phyloP scores from a whole-genome alignment of 2,797 vertebrate genomes.

The Gallinago solitaria region DNA sequence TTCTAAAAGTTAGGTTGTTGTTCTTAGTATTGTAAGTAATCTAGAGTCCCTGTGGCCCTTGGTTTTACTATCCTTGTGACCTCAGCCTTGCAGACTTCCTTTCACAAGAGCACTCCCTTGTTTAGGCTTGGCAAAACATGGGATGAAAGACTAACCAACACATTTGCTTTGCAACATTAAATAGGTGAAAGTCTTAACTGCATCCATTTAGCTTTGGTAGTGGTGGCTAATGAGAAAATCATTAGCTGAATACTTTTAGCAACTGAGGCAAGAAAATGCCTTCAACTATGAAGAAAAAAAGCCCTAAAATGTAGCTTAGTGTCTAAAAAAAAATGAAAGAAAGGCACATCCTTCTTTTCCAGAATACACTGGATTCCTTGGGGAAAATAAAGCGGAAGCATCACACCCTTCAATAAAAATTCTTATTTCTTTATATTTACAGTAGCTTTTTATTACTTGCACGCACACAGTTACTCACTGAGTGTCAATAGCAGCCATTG shows the following conservation, averaged over 20 bases:
- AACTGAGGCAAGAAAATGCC: not conserved
- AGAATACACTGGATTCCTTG: not conserved
- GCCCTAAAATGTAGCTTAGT: fast-evolving
- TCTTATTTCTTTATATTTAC: not conserved
- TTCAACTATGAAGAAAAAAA: not conserved
- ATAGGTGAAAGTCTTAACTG: constrained; percentile 32
- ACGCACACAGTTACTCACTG: not conserved
- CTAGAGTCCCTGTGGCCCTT: not conserved
- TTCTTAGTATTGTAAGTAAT: not conserved
- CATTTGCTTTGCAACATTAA: constrained; percentile 37
- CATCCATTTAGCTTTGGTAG: not conserved
- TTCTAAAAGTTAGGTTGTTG: not conserved
- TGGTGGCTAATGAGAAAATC: constrained; percentile 27
- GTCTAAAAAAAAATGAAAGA: not conserved
- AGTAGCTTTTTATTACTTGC: not conserved
- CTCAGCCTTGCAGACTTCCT: constrained; percentile 41
- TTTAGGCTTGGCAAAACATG: constrained; percentile 33
- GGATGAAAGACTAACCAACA: constrained; percentile 9
- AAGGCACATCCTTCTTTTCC: not conserved
- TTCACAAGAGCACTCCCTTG: constrained; percentile 18
- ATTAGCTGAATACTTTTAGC: constrained; percentile 6
- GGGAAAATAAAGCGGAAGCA: not conserved
- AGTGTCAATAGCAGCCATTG: not conserved
- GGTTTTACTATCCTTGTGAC: not conserved
- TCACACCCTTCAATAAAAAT: not conserved